Base-by-base conservation (phyloP, 2,113 vertebrate species). In the Pelobates fuscus region DNA sequence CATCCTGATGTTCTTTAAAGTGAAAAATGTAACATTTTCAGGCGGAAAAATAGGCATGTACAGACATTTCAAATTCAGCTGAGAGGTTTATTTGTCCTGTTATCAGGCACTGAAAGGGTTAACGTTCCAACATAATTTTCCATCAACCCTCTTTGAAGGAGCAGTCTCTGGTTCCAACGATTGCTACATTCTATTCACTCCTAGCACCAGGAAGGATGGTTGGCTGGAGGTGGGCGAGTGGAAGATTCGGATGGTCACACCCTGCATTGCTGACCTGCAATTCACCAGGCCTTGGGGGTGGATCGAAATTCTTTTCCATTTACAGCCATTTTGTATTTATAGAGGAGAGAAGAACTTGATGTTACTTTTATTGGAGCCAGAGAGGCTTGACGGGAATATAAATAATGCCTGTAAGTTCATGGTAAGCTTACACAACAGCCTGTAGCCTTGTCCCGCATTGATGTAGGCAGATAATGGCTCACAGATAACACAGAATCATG, bases 281-380 rank as follows among this genome's bases (percentile, higher is more conserved):
- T 55, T 7, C 27, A 49, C 37, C 4, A 1, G 41, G 55, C 25
- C 67, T 52, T 15, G 23, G 32, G 73, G 63, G 10, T 49, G 66
- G 68, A 27, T 5, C 74, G 43, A 77, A 70, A 32, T 5, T 43
- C 63, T 67, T 64, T 27, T 60, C 29, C 54, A 26, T 24, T 11
- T 30, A 61, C 57, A 75, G 46, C 54, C 25, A 25, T 37, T 64
- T 52, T 49, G 58, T 68, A 27, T 61, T 71, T 70, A 77, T 0
- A 8, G 59, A 71, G 44, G 23, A 29, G 59, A 79, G 25, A 52
- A 65, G 46, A 30, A 0, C 0, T 71, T 4, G 10, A 62, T 7
- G 81, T 5, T 78, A 8, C 68, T 82, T 73, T 68, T 67, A 77
- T 70, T 0, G 0, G 67, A 68, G 52, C 2, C 3, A 2, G 26